Evolutionary conservation across 1,140 invertebrate species (phyloP).

Genomic region (Ceratosolen solmsi): DNA sequence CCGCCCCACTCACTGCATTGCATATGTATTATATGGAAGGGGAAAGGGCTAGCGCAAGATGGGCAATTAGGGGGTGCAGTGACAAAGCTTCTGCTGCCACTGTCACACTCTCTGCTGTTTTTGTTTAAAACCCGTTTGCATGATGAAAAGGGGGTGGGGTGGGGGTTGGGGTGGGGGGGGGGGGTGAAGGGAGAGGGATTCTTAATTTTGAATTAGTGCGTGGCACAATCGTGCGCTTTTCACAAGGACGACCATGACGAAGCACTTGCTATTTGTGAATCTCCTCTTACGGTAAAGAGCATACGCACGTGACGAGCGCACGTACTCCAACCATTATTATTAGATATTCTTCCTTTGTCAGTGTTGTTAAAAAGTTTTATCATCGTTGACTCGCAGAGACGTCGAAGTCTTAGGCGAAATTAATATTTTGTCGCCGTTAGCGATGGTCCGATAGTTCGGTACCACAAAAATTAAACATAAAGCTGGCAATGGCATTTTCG

Average conservation of each 20-base stretch:
- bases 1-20: neutral
- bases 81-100: constrained; percentile 26
- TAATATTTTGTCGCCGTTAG: neutral
- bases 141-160: neutral
- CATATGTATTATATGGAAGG: neutral
- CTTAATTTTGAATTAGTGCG: constrained; percentile 45
- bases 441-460: too few relatives aligned
- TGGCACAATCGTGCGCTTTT: neutral
- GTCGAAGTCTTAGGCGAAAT: neutral
- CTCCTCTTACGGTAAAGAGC: constrained; percentile 12
- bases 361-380: neutral
- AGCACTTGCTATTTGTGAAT: constrained; percentile 11
- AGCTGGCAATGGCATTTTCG: too few relatives aligned
- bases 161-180: neutral
- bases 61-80: constrained; percentile 38
- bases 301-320: neutral
- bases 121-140: constrained; percentile 15
- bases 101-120: neutral
- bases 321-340: neutral
- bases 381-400: neutral
- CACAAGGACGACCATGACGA: neutral
- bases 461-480: too few relatives aligned
- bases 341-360: neutral
- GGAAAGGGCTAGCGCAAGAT: constrained; percentile 23
- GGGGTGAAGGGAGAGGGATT: neutral